Base-by-base conservation (phyloP, 2,888 invertebrate species). In the Gymnocheta viridis region DNA sequence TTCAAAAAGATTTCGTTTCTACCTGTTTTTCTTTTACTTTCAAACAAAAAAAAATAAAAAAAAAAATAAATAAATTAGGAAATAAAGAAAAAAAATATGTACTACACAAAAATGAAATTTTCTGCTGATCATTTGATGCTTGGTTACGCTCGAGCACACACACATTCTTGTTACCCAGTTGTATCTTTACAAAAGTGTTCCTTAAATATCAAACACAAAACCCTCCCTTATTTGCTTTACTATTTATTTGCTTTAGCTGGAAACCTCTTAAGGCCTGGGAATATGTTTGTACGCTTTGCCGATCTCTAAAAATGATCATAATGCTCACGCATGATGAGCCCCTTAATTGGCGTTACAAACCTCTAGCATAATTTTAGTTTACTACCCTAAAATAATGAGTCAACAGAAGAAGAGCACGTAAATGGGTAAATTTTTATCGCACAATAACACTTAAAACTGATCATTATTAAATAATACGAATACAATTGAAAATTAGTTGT, bases 301-400 rank as follows among this genome's bases (percentile, higher is more conserved):
- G 12, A 14, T 41, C n/a, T 41, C 7, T 17, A 19, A 24, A 88
- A 87, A 86, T 86, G 85, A 87, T 87, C 86, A 77, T 85, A 73
- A 81, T 84, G 84, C 77, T 81, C 49, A 81, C 88, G 86, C 89
- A 90, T 91, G 89, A 90, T 90, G 88, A 86, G 88, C 86, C 86
- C 89, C 88, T 89, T 90, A 90, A 90, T 90, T 91, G 91, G 89
- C 91, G 89, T 91, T 88, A 88, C 89, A 88, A 89, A 87, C 62
- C 62, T 70, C n/a, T 19, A 22, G 27, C 7, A 24, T n/a, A 69
- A 69, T 47, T 54, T 47, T 56, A 81, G 35, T 44, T 79, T 80
- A 17, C 24, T 32, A 56, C 54, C 74, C 66, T 29, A 14, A 49
- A 49, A 66, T 29, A 32, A 17, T 9, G 7, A 6, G 2, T 7